Conservation (phyloP, 2,888 invertebrate genomes). For the Cotesia congregata region DNA sequence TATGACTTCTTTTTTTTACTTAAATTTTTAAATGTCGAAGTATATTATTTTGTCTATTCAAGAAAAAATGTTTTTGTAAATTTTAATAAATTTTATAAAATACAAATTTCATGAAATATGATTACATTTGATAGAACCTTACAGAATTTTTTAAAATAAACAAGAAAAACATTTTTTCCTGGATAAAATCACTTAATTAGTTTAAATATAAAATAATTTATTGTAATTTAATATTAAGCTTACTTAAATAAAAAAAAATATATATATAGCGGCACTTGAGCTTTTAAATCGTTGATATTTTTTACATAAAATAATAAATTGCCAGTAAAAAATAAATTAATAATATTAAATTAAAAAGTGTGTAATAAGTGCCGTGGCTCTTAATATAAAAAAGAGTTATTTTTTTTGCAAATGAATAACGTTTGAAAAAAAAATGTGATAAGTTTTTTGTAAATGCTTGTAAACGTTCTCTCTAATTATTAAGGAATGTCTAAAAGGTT, state of each 20-base stretch:
- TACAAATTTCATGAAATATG: too few species aligned
- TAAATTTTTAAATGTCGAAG: too few species aligned
- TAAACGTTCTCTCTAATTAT: slow-evolving; percentile 48
- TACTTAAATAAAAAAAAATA: slow-evolving; percentile 15
- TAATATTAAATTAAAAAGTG: slow-evolving; percentile 11
- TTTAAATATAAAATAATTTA: neutral
- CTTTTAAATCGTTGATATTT: slow-evolving; percentile 34
- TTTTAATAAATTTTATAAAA: too few species aligned
- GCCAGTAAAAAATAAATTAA: slow-evolving; percentile 24
- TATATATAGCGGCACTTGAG: slow-evolving; percentile 23
- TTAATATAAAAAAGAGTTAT: slow-evolving; percentile 49
- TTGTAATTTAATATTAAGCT: neutral
- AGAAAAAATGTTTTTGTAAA: too few species aligned
- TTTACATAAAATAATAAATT: slow-evolving; percentile 21
- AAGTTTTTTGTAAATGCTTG: slow-evolving; percentile 71
- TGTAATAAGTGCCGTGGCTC: slow-evolving; percentile 38
- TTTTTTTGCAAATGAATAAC: slow-evolving; percentile 58
- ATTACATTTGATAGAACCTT: too few species aligned
- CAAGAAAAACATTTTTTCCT: too few species aligned
- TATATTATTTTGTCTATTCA: too few species aligned
- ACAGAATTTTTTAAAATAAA: too few species aligned
- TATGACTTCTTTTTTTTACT: neutral
- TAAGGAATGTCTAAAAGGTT: slow-evolving; percentile 36
- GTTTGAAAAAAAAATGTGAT: slow-evolving; percentile 65
- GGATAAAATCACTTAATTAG: neutral